Evolutionary conservation across 2,113 vertebrate genomes (phyloP).

Genomic region (Saccopteryx leptura): DNA sequence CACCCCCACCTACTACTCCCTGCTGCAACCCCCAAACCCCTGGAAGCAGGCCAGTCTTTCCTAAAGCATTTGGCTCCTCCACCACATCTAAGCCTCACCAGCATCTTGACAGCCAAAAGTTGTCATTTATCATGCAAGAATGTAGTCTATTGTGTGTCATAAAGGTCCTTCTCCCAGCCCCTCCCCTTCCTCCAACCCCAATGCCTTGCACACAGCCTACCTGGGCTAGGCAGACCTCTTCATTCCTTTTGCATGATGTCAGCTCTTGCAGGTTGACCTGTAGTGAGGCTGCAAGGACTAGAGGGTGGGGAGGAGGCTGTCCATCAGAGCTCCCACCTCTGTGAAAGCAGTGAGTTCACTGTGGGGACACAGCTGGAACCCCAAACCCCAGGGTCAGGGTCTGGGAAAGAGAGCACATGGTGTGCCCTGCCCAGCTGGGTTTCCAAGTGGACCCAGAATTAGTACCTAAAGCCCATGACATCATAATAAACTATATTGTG

Average conservation of each 20-base stretch:
- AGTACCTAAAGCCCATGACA: background rate
- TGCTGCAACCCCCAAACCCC: no score
- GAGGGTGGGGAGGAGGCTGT: background rate
- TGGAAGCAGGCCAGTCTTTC: background rate
- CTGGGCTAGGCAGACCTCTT: background rate
- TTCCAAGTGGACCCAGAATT: background rate
- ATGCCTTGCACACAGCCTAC: background rate
- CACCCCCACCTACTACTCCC: background rate
- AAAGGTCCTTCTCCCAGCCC: fast-evolving
- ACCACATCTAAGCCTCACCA: background rate
- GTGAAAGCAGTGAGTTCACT: background rate
- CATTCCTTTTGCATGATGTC: conserved; percentile 52
- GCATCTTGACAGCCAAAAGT: background rate
- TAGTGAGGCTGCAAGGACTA: background rate
- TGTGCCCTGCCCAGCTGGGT: background rate
- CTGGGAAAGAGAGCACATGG: background rate
- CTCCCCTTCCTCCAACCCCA: background rate
- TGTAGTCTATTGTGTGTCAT: background rate
- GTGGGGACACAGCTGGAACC: background rate
- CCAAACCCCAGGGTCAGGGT: background rate
- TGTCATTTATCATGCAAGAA: background rate
- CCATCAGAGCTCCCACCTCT: background rate
- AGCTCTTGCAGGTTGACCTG: background rate
- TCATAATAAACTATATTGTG: background rate
- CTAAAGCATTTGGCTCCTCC: background rate